Conservation (phyloP, 2,797 vertebrate genomes). For the Cynopterus sphinx region DNA sequence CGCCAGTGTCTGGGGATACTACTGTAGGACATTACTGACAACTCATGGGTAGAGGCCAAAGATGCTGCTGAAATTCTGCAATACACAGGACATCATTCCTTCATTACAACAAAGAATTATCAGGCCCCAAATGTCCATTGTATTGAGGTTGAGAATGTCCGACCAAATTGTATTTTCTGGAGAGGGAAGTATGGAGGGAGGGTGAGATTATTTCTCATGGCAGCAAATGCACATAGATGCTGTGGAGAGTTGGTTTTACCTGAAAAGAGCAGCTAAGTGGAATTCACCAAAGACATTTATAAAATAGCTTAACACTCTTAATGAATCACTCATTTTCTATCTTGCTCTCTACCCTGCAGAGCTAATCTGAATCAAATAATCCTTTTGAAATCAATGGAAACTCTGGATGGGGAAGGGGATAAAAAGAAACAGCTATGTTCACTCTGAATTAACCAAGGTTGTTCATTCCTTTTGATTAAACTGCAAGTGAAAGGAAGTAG, state of each 20-base stretch:
- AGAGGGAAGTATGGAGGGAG: not conserved
- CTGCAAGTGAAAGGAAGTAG: constrained; percentile 12
- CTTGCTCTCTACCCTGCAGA: not conserved
- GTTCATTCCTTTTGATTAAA: constrained; percentile 50
- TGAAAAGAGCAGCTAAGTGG: constrained; percentile 5
- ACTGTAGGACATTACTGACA: not conserved
- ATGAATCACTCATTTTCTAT: constrained; percentile 26
- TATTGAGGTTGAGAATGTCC: not conserved
- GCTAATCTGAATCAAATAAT: constrained; percentile 50
- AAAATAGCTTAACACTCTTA: constrained; percentile 30
- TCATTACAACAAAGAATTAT: not conserved
- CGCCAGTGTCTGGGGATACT: not conserved
- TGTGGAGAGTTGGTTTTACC: not conserved
- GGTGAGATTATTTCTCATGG: not conserved
- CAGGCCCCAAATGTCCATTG: not conserved
- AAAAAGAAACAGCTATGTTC: constrained; percentile 46
- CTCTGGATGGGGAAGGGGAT: not conserved
- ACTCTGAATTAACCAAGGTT: constrained; percentile 33
- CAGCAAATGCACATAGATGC: not conserved
- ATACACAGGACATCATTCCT: not conserved
- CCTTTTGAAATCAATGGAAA: constrained; percentile 48
- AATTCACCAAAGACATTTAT: constrained; percentile 17
- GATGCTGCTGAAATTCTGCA: not conserved
- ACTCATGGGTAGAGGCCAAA: not conserved
- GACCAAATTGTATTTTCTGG: not conserved